Conservation (phyloP, 2,797 vertebrate genomes). For the Sphenodon punctatus region DNA sequence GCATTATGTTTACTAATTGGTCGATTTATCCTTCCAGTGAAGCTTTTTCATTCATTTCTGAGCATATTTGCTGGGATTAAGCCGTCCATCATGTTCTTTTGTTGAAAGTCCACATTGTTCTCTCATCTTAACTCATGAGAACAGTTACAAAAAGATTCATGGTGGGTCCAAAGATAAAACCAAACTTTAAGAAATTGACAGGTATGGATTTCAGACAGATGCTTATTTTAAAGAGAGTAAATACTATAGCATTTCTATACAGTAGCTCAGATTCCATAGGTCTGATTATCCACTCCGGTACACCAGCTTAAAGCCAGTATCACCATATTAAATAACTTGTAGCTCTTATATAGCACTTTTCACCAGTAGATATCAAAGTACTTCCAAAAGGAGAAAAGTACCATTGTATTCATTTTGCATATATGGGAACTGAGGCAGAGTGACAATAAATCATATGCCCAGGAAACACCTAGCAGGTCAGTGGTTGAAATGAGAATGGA, state of each 20-base stretch:
- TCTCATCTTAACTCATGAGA: background rate
- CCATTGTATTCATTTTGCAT: background rate
- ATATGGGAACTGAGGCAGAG: background rate
- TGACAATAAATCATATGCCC: background rate
- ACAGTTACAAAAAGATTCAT: background rate
- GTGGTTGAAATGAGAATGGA: too few species aligned
- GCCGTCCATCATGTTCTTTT: background rate
- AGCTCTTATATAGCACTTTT: too few species aligned
- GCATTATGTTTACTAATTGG: conserved; percentile 41
- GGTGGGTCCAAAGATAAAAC: background rate
- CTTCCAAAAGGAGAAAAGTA: too few species aligned
- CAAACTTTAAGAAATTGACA: background rate
- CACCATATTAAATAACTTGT: too few species aligned
- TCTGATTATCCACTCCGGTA: background rate
- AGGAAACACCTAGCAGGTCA: too few species aligned
- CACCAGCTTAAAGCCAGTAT: too few species aligned
- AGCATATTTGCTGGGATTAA: background rate
- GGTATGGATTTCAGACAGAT: background rate
- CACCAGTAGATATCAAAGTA: too few species aligned
- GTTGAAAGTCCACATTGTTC: background rate
- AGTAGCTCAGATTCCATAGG: background rate
- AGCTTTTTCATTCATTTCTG: conserved; percentile 27
- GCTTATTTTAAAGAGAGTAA: background rate
- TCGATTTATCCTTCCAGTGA: conserved; percentile 36
- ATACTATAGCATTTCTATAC: background rate